Evolutionary conservation across 2,888 invertebrate species (phyloP).

Genomic region (Ophioninae sp.): DNA sequence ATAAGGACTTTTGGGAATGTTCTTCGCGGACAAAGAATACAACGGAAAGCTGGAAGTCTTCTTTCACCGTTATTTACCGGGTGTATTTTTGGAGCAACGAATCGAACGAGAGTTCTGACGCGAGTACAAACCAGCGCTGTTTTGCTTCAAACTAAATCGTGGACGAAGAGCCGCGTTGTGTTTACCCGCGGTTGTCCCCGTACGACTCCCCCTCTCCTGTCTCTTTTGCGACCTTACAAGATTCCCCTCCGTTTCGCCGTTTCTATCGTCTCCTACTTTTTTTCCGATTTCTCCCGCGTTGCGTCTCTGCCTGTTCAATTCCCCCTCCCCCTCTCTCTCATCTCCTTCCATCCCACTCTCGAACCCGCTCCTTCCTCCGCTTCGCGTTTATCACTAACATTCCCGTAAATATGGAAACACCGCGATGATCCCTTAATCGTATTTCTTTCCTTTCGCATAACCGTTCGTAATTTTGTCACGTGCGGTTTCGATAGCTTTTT

Average conservation of each 20-base stretch:
- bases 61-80: background rate
- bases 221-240: conserved; percentile 51
- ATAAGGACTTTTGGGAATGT: background rate
- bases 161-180: conserved; percentile 69
- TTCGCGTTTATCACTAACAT: background rate
- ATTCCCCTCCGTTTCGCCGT: conserved; percentile 52
- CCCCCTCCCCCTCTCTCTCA: background rate
- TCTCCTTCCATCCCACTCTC: background rate
- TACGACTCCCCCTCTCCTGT: conserved; percentile 33
- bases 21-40: background rate
- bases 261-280: conserved; percentile 39
- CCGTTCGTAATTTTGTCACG: background rate
- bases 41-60: background rate
- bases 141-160: conserved; percentile 72
- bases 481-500: background rate
- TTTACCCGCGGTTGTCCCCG: conserved; percentile 69
- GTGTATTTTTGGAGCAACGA: background rate
- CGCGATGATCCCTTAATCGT: background rate
- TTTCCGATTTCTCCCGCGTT: background rate
- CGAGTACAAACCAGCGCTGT: conserved; percentile 55
- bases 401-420: conserved; percentile 3
- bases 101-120: background rate
- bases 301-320: background rate
- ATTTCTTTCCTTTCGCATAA: background rate
- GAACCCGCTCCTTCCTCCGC: background rate